phyloP scores from a whole-genome alignment of 2,797 vertebrate genomes.

The Odontamblyopus rebecca region DNA sequence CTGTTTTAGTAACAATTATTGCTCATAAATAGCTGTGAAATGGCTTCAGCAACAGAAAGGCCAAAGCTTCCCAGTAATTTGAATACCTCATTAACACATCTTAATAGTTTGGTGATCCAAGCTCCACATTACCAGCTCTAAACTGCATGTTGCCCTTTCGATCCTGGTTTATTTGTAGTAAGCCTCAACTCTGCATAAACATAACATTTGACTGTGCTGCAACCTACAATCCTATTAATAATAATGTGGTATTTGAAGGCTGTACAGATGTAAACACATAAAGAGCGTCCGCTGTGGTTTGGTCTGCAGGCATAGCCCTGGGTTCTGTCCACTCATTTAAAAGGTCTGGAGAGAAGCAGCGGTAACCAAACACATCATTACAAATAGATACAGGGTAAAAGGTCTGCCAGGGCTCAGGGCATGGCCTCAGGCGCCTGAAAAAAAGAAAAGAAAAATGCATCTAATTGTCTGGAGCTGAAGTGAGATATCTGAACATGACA shows the following conservation, averaged over 20 bases:
- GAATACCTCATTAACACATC: constrained; percentile 6
- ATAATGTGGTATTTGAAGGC: constrained; percentile 25
- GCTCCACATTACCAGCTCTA: background rate
- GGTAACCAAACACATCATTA: constrained; percentile 57
- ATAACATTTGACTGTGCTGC: background rate
- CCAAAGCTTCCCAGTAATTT: background rate
- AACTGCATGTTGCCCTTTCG: background rate
- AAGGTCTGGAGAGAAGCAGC: constrained; percentile 22
- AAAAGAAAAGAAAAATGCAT: constrained; percentile 6
- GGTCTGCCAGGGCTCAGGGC: constrained; percentile 53
- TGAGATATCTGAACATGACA: constrained; percentile 53
- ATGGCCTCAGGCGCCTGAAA: constrained; percentile 51
- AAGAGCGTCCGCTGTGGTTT: constrained; percentile 4
- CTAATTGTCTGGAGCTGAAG: constrained; percentile 51
- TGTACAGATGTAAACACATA: constrained; percentile 41
- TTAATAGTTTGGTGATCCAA: constrained; percentile 2
- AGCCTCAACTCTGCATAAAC: background rate
- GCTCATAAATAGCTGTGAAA: constrained; percentile 5
- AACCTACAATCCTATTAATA: constrained; percentile 1
- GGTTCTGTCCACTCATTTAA: constrained; percentile 54
- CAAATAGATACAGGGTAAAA: constrained; percentile 52
- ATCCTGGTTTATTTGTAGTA: background rate
- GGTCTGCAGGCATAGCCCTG: constrained; percentile 49
- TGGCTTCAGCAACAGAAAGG: background rate
- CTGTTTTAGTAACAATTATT: constrained; percentile 7